Base-by-base conservation (phyloP, 2,888 invertebrate genomes). In the Himalopsyche tibetana region DNA sequence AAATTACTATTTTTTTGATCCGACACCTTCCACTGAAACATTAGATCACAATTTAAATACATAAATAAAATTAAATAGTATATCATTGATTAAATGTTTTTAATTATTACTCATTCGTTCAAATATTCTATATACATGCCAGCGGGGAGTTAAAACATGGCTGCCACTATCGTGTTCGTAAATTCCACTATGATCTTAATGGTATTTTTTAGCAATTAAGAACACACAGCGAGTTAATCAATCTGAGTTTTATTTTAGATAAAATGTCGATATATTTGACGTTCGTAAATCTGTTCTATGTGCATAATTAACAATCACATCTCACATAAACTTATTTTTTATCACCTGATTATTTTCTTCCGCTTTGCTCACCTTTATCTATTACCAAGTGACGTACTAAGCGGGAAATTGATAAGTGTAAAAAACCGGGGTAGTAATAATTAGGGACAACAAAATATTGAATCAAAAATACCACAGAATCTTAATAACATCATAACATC, bases 141-240 rank as follows among this genome's bases (percentile, higher is more conserved):
- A 74, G 74, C 74, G 38, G 74, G 69, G 36, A 36, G 74, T 28
- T 36, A 36, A 38, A 36, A 74, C 74, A 36, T 36, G 74, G 74
- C 74, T 74, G 74, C 74, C 74, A 74, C 5, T 74, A 36, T 36
- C 74, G 38, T 74, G 74, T 74, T 38, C 38, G 74, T 36, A 36
- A 74, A 74, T 38, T 74, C 38, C 74, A 15, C 28, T 6, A 19
- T 74, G 74, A 74, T 74, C 74, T 74, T 74, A 74, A 74, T 74
- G 74, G 74, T 74, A 74, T 74, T 74, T 74, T 74, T 74, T 74
- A 74, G 74, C 74, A 74, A 74, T 74, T 74, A 74, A 74, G 74
- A 74, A 74, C 74, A 74, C 74, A 74, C 36, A 38, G 74, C 38
- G 8, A 28, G 74, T 74, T 38, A 74, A 74, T 74, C 74, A 74